Conservation (phyloP, 2,113 vertebrate species). For the Gavia stellata region DNA sequence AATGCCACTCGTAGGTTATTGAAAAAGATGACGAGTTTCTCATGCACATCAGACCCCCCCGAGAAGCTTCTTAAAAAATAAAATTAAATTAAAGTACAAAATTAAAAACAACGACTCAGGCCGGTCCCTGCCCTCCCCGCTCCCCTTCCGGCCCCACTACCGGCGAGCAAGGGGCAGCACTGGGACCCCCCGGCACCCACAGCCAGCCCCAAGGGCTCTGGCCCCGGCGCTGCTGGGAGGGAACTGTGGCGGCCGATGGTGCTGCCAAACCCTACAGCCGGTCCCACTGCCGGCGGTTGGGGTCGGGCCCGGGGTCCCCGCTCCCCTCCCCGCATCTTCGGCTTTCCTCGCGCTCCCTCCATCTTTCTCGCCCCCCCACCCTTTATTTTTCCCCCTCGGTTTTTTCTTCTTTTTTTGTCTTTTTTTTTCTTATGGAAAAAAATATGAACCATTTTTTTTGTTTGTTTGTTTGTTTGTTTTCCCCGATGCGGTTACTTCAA, state of each 20-base stretch:
- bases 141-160: not conserved
- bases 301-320: constrained; percentile 30
- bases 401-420: constrained; percentile 42
- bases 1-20: constrained; percentile 84
- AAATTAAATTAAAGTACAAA: constrained; percentile 84
- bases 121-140: not conserved
- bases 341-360: not conserved
- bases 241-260: not conserved
- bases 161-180: constrained; percentile 60
- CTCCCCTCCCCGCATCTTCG: not conserved
- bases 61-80: constrained; percentile 84
- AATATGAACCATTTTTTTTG: constrained; percentile 67
- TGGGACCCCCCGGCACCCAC: constrained; percentile 14
- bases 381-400: not conserved
- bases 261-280: not conserved
- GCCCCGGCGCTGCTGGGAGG: not conserved
- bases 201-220: constrained; percentile 49
- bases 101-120: constrained; percentile 78
- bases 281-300: not conserved
- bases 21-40: constrained; percentile 85
- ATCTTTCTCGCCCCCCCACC: not conserved
- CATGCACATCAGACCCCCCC: constrained; percentile 90
- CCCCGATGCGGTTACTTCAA: constrained; percentile 80
- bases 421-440: constrained; percentile 53
- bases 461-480: constrained; percentile 10